Percentiles rank a stretch among this genome's conserved stretches.
These are phyloP conservation scores for Notodonta ziczac DNA, from an alignment of 2,888 invertebrate species.

Conservation along the genomic window DNA sequence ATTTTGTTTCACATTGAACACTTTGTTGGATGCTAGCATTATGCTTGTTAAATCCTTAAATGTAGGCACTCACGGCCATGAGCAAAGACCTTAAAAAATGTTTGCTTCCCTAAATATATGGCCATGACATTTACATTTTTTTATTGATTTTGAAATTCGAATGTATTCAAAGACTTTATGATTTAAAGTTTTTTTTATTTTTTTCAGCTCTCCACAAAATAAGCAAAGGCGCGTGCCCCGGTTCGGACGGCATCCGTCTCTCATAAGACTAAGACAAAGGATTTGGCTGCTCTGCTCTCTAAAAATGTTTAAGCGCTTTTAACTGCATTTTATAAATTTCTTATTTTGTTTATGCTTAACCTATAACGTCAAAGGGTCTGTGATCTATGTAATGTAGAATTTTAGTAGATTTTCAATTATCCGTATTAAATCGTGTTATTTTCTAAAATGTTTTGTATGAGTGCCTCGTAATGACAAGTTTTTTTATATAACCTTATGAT, in stretches of 20 bases:
- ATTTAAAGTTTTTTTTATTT: conserved; percentile 16
- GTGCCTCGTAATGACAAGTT: not conserved
- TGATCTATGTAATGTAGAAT: conserved; percentile 42
- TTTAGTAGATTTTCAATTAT: conserved; percentile 7
- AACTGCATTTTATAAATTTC: conserved; percentile 20
- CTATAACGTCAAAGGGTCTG: conserved; percentile 58
- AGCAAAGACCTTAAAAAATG: too few relatives aligned
- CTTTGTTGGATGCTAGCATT: too few relatives aligned
- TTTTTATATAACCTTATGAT: too few relatives aligned
- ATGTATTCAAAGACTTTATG: too few relatives aligned
- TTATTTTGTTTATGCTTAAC: conserved; percentile 23
- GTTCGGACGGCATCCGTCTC: conserved; percentile 85
- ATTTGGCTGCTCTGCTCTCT: conserved; percentile 8
- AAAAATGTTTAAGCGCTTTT: conserved; percentile 13
- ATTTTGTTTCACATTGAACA: too few relatives aligned
- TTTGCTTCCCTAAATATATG: too few relatives aligned
- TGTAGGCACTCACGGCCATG: too few relatives aligned
- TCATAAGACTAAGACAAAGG: conserved; percentile 63
- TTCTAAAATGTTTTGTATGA: not conserved
- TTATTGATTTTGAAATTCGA: too few relatives aligned
- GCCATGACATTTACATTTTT: too few relatives aligned
- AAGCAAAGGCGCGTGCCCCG: conserved; percentile 87
- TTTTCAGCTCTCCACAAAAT: conserved; percentile 84
- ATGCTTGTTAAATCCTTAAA: too few relatives aligned
- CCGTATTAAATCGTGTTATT: not conserved